A percentile compares a stretch with the other conserved stretches of the same genome.
Conservation (phyloP, 2,113 vertebrate species). For the Paradoxurus hermaphroditus region DNA sequence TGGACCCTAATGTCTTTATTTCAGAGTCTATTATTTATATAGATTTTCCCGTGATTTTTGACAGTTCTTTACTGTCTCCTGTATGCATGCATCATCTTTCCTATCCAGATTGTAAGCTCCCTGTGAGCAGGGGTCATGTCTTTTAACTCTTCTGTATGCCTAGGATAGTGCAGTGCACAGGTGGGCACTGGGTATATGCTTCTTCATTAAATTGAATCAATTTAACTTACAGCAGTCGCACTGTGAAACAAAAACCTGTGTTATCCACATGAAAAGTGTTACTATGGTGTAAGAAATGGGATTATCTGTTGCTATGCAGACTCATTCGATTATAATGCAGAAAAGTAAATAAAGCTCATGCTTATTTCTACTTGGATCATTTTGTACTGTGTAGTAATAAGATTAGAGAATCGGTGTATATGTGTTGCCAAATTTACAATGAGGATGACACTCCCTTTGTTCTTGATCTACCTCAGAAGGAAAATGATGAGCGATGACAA, state of each 20-base stretch:
- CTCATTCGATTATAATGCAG: slow-evolving; percentile 2
- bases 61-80: background rate
- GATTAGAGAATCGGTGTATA: background rate
- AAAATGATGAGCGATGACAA: background rate
- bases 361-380: slow-evolving; percentile 37
- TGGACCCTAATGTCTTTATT: background rate
- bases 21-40: background rate
- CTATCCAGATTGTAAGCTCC: slow-evolving; percentile 19
- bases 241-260: slow-evolving; percentile 28
- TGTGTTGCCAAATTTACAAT: background rate
- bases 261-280: slow-evolving; percentile 10
- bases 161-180: slow-evolving; percentile 59
- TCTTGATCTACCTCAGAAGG: background rate
- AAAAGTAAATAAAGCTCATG: slow-evolving; percentile 42
- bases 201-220: slow-evolving; percentile 73
- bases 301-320: background rate
- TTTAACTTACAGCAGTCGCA: slow-evolving; percentile 62
- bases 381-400: background rate
- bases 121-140: background rate
- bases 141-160: slow-evolving; percentile 40
- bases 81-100: background rate
- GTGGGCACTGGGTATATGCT: slow-evolving; percentile 51
- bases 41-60: background rate
- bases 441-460: background rate
- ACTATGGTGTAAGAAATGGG: slow-evolving; percentile 4